Evolutionary conservation across 2,113 vertebrate genomes (phyloP), one percentile per base, ranked within the genome.

Genomic region (Erinaceus europaeus): DNA sequence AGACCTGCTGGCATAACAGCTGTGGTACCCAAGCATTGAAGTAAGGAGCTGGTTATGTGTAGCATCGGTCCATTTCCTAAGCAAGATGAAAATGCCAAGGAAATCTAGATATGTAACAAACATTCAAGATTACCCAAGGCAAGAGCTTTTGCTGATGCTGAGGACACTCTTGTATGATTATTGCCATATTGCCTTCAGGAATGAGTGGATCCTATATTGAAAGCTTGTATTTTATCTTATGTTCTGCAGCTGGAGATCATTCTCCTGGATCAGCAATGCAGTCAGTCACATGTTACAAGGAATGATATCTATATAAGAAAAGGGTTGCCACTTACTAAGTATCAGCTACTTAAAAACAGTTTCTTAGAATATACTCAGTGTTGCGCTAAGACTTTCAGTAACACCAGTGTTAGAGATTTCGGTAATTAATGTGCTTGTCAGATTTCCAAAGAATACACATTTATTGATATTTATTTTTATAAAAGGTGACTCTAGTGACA

Each of bases 361-460:
- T 62, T 25, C 74, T 10, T 61, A 42, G 44, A 50, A 21, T 88
- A 3, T 57, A 61, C 77, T 76, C 76, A 81, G 77, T 23, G 7
- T 61, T 52, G 46, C 27, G 53, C 27, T 6, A 67, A 38, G 27
- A 52, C 38, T 68, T 89, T 67, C 64, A 75, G 55, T 53, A 48
- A 40, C 9, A 44, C 77, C 42, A n/a, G 4, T 59, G 77, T 74
- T 75, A 59, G 48, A 61, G 3, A 79, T 67, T 61, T 65, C 20
- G 10, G 5, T 72, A 81, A 48, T 69, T 81, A 36, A 53, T 57
- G 9, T 71, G 0, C 72, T 82, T 68, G 6, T 75, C 38, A 82
- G 77, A 55, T 34, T 68, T 93, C 69, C 84, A 75, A 90, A 69
- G 61, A 11, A 65, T 59, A 75, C 4, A 75, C 20, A 78, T 74